A percentile compares a stretch with the other conserved stretches of the same genome.
phyloP scores from a whole-genome alignment of 2,113 vertebrate genomes.

The Australoheros scitulus region DNA sequence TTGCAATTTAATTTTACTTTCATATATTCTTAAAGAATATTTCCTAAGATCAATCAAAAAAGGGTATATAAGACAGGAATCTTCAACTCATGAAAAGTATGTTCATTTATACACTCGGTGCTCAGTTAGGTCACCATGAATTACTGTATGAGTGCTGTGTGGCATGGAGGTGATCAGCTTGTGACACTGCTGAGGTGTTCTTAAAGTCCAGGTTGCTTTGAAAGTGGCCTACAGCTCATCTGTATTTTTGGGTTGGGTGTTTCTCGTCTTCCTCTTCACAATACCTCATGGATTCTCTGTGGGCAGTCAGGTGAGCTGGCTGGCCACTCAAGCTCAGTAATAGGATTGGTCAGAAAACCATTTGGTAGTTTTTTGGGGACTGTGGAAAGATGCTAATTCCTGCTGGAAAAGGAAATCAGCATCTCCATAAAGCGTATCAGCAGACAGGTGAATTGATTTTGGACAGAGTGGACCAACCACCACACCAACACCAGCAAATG shows the following conservation, averaged over 20 bases:
- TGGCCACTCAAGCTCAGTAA: neutral
- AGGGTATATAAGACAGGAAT: neutral
- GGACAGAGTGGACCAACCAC: neutral
- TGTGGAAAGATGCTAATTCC: neutral
- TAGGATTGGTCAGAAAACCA: neutral
- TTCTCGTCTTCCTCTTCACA: neutral
- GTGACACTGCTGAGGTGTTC: no score
- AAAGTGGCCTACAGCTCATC: neutral
- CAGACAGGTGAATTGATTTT: neutral
- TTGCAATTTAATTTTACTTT: no score
- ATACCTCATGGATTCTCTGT: neutral
- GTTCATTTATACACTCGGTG: no score
- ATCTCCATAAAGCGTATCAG: neutral
- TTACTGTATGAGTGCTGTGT: no score
- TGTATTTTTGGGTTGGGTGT: neutral
- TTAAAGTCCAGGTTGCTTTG: neutral
- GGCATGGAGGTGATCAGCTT: neutral
- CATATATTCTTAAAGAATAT: rapidly evolving
- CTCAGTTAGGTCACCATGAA: neutral
- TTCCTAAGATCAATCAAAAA: neutral
- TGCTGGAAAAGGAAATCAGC: neutral
- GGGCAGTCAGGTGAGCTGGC: neutral
- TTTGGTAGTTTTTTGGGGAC: no score
- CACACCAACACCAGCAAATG: neutral
- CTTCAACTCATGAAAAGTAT: no score